phyloP scores from a whole-genome alignment of 2,888 invertebrate genomes.

The Bellardia bayeri region DNA sequence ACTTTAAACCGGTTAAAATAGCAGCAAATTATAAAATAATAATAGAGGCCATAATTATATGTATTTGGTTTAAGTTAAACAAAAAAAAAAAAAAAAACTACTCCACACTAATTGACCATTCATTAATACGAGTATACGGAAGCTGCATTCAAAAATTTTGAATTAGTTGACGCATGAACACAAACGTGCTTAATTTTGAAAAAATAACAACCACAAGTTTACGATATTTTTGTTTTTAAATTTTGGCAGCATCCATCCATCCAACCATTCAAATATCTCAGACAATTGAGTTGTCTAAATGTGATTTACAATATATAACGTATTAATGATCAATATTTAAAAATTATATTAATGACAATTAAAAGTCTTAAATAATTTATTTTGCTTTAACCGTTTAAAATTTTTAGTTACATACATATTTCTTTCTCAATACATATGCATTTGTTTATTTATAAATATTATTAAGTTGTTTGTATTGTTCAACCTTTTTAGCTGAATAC shows the following conservation, averaged over 20 bases:
- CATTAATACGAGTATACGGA: conserved; percentile 1
- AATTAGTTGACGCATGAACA: background rate
- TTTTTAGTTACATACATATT: conserved; percentile 10
- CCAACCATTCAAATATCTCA: background rate
- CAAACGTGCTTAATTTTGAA: background rate
- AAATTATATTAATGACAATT: background rate
- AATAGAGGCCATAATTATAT: background rate
- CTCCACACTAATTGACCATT: conserved; percentile 12
- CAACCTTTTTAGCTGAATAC: conserved; percentile 85
- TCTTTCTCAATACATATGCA: too few species aligned
- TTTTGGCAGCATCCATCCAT: background rate
- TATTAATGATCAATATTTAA: background rate
- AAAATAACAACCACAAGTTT: background rate
- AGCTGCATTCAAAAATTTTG: background rate
- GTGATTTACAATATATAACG: background rate
- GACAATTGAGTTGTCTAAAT: conserved; percentile 16
- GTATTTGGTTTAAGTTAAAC: background rate
- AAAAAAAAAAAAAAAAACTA: background rate
- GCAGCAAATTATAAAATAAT: too few species aligned
- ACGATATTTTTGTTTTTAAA: background rate
- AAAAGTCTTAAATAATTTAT: conserved; percentile 15
- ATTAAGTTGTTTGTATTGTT: conserved; percentile 55
- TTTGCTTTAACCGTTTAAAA: conserved; percentile 65
- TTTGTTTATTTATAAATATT: background rate
- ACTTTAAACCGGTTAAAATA: conserved; percentile 27